phyloP scores from a whole-genome alignment of 92 coral and sea anemone species.

The Diadumene lineata region DNA sequence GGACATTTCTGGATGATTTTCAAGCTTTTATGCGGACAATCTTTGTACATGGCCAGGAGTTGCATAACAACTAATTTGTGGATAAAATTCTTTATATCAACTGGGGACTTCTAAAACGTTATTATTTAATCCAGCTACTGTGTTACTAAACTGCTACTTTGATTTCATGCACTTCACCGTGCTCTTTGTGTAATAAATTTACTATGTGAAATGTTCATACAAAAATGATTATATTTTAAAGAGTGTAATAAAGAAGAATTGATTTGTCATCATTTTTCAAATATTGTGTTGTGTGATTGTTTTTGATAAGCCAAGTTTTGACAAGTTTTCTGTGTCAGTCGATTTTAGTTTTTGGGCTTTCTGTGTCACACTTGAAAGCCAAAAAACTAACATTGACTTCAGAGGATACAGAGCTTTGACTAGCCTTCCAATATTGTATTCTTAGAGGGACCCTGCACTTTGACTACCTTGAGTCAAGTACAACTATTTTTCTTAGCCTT shows the following conservation, averaged over 20 bases:
- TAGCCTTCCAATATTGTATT: too few relatives aligned
- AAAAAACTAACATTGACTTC: too few relatives aligned
- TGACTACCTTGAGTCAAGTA: too few relatives aligned
- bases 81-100: background rate
- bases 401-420: too few relatives aligned
- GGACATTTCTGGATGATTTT: slow-evolving; percentile 1
- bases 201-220: background rate
- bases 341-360: too few relatives aligned
- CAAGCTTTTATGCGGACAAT: background rate
- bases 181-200: background rate
- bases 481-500: too few relatives aligned
- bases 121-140: background rate
- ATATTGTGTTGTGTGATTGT: too few relatives aligned
- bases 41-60: background rate
- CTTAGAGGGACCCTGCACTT: too few relatives aligned
- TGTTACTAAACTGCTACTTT: background rate
- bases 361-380: too few relatives aligned
- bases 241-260: background rate
- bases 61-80: background rate
- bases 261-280: background rate
- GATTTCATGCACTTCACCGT: background rate
- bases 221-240: background rate
- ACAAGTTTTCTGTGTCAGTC: too few relatives aligned
- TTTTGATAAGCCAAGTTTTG: too few relatives aligned
- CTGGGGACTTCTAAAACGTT: background rate